These are phyloP conservation scores for Pseudochirops cupreus DNA, from an alignment of 2,797 vertebrate species.

Conservation along the genomic window DNA sequence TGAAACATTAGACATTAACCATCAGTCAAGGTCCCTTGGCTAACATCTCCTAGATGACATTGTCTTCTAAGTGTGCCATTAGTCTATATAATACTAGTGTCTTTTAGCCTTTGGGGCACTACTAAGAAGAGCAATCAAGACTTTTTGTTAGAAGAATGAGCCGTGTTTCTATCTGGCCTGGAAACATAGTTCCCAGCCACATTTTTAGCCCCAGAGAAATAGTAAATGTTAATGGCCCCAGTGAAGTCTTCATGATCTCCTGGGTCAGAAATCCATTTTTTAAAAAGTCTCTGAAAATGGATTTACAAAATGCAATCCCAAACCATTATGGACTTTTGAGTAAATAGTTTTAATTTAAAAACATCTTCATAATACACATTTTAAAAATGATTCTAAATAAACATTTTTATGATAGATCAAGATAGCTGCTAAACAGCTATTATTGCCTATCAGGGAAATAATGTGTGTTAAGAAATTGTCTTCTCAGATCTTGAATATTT, in stretches of 20 bases:
- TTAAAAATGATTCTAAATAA: constrained; percentile 82
- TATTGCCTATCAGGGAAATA: constrained; percentile 80
- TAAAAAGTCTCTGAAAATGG: constrained; percentile 70
- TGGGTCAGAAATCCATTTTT: constrained; percentile 77
- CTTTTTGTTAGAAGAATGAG: constrained; percentile 64
- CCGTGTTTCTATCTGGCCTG: constrained; percentile 59
- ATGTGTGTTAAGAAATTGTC: constrained; percentile 71
- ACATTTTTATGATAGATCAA: constrained; percentile 77
- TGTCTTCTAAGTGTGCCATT: constrained; percentile 80
- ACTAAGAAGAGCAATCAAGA: constrained; percentile 52
- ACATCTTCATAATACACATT: constrained; percentile 78
- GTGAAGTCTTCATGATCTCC: constrained; percentile 82
- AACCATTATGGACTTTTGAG: constrained; percentile 83
- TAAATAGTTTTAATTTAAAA: constrained; percentile 85
- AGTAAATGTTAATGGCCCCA: constrained; percentile 81
- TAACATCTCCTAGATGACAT: constrained; percentile 71
- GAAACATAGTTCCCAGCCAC: constrained; percentile 73
- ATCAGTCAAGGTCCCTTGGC: constrained; percentile 79
- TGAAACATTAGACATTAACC: constrained; percentile 76
- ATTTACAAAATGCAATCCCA: constrained; percentile 83
- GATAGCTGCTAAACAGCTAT: constrained; percentile 82
- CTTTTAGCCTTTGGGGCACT: constrained; percentile 69
- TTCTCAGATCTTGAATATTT: constrained; percentile 75
- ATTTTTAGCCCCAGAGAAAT: constrained; percentile 79
- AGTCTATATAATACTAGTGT: constrained; percentile 76